Base-by-base conservation (phyloP, 92 coral and sea anemone species). In the Siderastrea siderea region DNA sequence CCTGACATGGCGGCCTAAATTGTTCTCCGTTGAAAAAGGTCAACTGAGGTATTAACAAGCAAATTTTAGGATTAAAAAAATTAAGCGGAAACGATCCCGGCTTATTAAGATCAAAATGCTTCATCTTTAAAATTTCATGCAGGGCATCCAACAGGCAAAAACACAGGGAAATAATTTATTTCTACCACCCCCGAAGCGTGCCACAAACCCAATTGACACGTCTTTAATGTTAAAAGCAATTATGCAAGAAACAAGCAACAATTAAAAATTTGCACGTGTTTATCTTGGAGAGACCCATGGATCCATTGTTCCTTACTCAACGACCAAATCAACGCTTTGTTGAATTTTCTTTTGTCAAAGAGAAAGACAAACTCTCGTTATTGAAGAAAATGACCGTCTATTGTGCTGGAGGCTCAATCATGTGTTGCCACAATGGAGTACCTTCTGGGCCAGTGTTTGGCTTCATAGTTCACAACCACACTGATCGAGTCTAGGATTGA, bases 191-290 rank as follows among this genome's bases (percentile, higher is more conserved):
- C 48, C 26, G 68, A 85, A 77, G 89, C 49, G 82, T 77, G 89
- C 89, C 84, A 85, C 44, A 78, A 85, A 77, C 58, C 58, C 77
- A 65, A 78, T 64, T 59, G 73, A 61, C 51, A 68, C 61, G 64
- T 43, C 67, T 16, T 61, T 67, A 64, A 76, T 63, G 83, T 65
- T 68, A 75, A 78, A 77, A 14, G 77, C 84, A 53, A 85, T 85
- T 85, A 85, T 85, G 76, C 89, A 76, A 9, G 44, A 47, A 77
- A 85, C 89, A 85, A 85, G 75, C 26, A 62, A 85, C 89, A 85
- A 85, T 85, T 77, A 76, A 77, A 58, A 47, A 49, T 5, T 63
- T 83, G 89, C 96, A 93, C 96, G 96, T 93, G 96, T 93, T 93
- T 79, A 47, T 60, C 74, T 79, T 15, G 71, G 84, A 66, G 84